Evolutionary conservation across 2,888 invertebrate species (phyloP).

Genomic region (Hirtodrosophila trivittata): DNA sequence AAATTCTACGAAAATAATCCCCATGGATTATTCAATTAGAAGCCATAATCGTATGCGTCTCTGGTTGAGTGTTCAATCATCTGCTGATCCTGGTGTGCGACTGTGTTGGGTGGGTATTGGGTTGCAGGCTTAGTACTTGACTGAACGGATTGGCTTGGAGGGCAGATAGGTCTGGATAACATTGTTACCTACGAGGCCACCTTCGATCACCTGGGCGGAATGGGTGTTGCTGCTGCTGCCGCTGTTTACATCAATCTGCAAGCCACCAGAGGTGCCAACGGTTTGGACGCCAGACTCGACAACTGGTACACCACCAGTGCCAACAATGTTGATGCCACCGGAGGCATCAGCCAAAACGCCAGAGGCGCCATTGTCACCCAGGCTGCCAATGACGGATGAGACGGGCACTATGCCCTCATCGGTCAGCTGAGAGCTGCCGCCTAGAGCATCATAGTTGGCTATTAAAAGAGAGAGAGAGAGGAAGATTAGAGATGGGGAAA

Average conservation of each 20-base stretch:
- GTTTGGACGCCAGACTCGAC: slow-evolving; percentile 14
- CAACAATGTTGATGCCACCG: slow-evolving; percentile 54
- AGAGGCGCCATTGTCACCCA: slow-evolving; percentile 69
- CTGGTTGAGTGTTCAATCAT: not conserved
- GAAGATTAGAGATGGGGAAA: not conserved
- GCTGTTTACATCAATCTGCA: slow-evolving; percentile 27
- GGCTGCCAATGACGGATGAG: slow-evolving; percentile 78
- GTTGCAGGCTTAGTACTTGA: slow-evolving; percentile 37
- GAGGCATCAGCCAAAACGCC: slow-evolving; percentile 55
- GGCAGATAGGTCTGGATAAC: slow-evolving; percentile 71
- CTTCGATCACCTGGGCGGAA: slow-evolving; percentile 11
- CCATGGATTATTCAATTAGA: slow-evolving; percentile 38
- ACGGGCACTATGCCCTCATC: slow-evolving; percentile 79
- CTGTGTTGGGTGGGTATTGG: not conserved
- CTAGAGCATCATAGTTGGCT: slow-evolving; percentile 82
- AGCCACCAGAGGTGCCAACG: not conserved
- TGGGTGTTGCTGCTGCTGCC: slow-evolving; percentile 39
- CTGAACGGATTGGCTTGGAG: slow-evolving; percentile 55
- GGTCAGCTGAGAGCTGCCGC: slow-evolving; percentile 71
- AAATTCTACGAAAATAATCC: slow-evolving; percentile 45
- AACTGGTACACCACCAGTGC: slow-evolving; percentile 60
- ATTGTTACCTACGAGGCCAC: slow-evolving; percentile 25
- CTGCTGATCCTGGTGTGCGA: slow-evolving; percentile 1
- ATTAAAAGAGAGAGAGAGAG: not conserved
- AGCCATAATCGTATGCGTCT: slow-evolving; percentile 21